Base-by-base conservation (phyloP, 2,797 vertebrate genomes). In the Myiotriccus ornatus region DNA sequence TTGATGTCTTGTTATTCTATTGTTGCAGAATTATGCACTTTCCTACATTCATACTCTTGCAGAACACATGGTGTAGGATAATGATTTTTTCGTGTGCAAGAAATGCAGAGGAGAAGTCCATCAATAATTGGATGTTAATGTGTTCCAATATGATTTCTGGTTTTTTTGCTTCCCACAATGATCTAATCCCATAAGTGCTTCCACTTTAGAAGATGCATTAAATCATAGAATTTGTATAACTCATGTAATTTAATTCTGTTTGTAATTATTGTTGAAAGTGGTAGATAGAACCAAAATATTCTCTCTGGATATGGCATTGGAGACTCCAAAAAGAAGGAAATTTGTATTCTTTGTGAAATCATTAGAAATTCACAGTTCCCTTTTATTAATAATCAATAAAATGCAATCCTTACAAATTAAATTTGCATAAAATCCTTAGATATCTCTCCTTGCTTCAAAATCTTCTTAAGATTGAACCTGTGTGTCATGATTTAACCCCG, bases 361-460 rank as follows among this genome's bases (percentile, higher is more conserved):
- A 20, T 75, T 52, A 89, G 49, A 86, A 85, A 80, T 52, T 65
- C 0, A 0, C 1, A 2, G 3, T 20, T 17, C 8, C 6, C 74
- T 89, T 84, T 93, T 87, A 85, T 80, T 87, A 93, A 88, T 59
- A 74, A 91, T 88, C 52, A 87, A 67, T 87, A 89, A 49, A 67
- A 69, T 30, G 1, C 32, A 85, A 82, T 87, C 11, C 4, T 89
- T 91, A 35, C 39, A 73, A 94, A 90, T 68, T 43, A 47, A 3
- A 50, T 89, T 93, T 91, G n/a, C 35, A 69, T 73, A 73, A 89
- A 71, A 46, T 41, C 43, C 30, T 76, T 47, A 68, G 25, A 8
- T 18, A 25, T 56, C 10, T 53, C 35, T 53, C 23, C 9, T 82
- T 90, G 18, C 23, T 71, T 91, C 56, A 67, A 63, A 87, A 80